phyloP scores from a whole-genome alignment of 2,797 vertebrate genomes.

The Rallus crepitans region DNA sequence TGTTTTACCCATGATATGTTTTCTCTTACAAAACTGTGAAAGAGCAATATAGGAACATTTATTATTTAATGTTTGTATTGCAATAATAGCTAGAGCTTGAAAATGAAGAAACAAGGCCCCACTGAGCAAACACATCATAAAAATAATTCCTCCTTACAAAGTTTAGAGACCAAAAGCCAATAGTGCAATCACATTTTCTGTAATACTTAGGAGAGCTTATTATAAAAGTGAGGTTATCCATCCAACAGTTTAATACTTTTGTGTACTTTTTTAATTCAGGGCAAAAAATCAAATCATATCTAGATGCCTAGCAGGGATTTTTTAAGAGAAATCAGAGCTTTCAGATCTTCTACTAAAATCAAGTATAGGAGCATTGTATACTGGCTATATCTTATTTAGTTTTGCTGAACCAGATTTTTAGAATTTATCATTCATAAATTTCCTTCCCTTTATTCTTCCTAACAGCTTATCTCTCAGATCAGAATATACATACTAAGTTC shows the following conservation, averaged over 20 bases:
- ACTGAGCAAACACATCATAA: not conserved
- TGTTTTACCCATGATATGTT: not conserved
- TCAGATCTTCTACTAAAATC: not conserved
- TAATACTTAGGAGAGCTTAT: not conserved
- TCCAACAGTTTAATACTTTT: not conserved
- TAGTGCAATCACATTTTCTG: not conserved
- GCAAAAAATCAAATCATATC: not conserved
- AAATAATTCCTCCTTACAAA: not conserved
- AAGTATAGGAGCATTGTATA: not conserved
- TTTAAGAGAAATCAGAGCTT: not conserved
- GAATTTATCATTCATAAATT: not conserved
- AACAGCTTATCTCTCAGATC: not conserved
- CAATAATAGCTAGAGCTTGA: not conserved
- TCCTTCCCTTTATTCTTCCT: not conserved
- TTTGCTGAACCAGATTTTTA: not conserved
- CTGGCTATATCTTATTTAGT: not conserved
- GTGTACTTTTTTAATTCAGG: not conserved
- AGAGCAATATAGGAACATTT: not conserved
- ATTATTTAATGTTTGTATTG: constrained; percentile 8
- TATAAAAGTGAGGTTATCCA: not conserved
- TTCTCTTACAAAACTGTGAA: not conserved
- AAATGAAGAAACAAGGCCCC: not conserved
- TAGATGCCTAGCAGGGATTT: not conserved
- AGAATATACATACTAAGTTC: not conserved
- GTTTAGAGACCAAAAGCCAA: not conserved